Evolutionary conservation across 2,113 vertebrate genomes (phyloP).

Genomic region (Mustelus asterias): DNA sequence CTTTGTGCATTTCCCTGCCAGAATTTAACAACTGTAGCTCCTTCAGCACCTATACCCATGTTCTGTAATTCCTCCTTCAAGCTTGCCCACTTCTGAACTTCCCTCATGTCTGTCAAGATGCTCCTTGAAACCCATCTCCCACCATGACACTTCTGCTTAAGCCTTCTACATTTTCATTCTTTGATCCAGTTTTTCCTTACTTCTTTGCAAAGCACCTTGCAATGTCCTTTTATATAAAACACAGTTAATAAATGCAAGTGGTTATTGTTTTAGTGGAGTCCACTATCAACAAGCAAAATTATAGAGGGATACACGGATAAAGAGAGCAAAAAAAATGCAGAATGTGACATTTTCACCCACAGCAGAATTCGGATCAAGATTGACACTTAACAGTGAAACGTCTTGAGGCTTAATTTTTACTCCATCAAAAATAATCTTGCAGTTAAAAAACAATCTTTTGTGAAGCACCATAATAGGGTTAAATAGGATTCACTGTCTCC

Average conservation of each 20-base stretch:
- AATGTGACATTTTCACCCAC: not conserved
- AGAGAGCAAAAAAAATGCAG: not conserved
- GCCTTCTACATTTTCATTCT: not conserved
- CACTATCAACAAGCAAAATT: not conserved
- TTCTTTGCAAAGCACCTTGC: not conserved
- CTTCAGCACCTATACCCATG: not conserved
- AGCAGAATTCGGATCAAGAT: not conserved
- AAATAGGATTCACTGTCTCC: not conserved
- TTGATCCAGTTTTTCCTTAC: not conserved
- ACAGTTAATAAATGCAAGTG: not conserved
- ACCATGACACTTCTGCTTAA: not conserved
- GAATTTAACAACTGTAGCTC: not conserved
- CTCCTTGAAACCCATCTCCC: not conserved
- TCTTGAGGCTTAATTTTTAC: not conserved
- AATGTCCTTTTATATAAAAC: not conserved
- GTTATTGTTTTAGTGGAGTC: not conserved
- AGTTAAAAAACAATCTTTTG: constrained; percentile 18
- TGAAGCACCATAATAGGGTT: not conserved
- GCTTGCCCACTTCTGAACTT: not conserved
- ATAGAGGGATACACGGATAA: not conserved
- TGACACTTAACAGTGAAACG: not conserved
- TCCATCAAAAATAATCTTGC: not conserved
- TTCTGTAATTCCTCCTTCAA: not conserved
- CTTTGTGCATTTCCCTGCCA: not conserved
- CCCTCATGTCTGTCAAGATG: not conserved